Conservation (phyloP, 2,113 vertebrate genomes). For the Xyliphius kryptos region DNA sequence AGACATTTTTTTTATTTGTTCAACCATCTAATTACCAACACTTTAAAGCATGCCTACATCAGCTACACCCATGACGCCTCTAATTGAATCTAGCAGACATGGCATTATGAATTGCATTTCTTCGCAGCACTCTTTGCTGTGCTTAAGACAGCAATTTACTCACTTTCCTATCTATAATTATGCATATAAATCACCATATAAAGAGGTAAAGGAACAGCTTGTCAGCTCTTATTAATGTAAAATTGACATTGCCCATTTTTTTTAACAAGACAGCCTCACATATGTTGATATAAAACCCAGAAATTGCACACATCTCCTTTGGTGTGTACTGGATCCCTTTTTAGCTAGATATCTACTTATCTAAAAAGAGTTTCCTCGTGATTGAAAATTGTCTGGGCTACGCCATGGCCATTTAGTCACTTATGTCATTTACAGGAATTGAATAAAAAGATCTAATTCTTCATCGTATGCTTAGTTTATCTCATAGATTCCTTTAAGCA, state of each 20-base stretch:
- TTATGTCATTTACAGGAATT: too few relatives aligned
- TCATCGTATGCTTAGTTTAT: too few relatives aligned
- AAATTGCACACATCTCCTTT: too few relatives aligned
- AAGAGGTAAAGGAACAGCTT: not conserved
- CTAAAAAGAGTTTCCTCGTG: too few relatives aligned
- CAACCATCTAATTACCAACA: constrained; percentile 34
- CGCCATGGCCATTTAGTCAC: too few relatives aligned
- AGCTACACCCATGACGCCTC: constrained; percentile 57
- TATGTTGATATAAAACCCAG: not conserved
- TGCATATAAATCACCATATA: not conserved
- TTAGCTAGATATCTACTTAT: not conserved
- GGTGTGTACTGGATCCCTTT: too few relatives aligned
- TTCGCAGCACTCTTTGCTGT: not conserved
- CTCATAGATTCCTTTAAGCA: too few relatives aligned
- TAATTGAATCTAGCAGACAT: constrained; percentile 61
- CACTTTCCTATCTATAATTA: not conserved
- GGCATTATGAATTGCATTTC: constrained; percentile 16
- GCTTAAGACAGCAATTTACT: constrained; percentile 18
- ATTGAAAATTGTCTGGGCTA: too few relatives aligned
- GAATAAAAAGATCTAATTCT: too few relatives aligned
- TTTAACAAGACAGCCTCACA: not conserved
- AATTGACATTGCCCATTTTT: not conserved
- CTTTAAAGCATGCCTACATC: constrained; percentile 41
- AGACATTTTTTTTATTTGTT: constrained; percentile 4
- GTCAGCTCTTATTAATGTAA: not conserved